Percentiles rank a stretch among this genome's conserved stretches.
phyloP scores from a whole-genome alignment of 2,888 invertebrate genomes.

The Sialis fuliginosa region DNA sequence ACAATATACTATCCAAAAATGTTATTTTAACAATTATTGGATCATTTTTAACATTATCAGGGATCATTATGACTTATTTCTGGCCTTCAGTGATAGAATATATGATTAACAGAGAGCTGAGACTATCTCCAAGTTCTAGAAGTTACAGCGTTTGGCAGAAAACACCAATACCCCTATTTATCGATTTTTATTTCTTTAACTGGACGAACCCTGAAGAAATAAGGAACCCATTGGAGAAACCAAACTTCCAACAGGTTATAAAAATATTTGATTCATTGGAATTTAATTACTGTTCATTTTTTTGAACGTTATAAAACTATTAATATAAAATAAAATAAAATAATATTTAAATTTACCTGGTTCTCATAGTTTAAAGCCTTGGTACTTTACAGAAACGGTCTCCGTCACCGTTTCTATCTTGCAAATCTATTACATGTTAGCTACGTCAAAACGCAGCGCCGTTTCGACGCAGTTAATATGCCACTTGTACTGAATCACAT shows the following conservation, averaged over 20 bases:
- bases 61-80: not conserved
- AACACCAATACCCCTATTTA: conserved; percentile 39
- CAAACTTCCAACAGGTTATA: conserved; percentile 24
- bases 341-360: too few relatives aligned
- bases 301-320: too few relatives aligned
- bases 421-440: too few relatives aligned
- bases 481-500: too few relatives aligned
- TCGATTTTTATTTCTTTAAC: conserved; percentile 58
- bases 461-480: too few relatives aligned
- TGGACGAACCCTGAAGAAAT: conserved; percentile 62
- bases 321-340: too few relatives aligned
- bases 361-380: too few relatives aligned
- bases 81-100: conserved; percentile 11
- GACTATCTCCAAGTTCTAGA: conserved; percentile 37
- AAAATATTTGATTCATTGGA: not conserved
- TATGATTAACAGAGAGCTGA: conserved; percentile 28
- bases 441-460: too few relatives aligned
- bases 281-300: not conserved
- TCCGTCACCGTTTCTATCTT: too few relatives aligned
- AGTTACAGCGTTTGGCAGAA: conserved; percentile 53
- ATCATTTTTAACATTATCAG: not conserved
- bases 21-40: not conserved
- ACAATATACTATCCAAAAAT: not conserved
- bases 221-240: conserved; percentile 33
- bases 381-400: too few relatives aligned